Evolutionary conservation across 2,113 vertebrate species (phyloP), one percentile per base, ranked within the genome.

Genomic region (Holacanthus passer): DNA sequence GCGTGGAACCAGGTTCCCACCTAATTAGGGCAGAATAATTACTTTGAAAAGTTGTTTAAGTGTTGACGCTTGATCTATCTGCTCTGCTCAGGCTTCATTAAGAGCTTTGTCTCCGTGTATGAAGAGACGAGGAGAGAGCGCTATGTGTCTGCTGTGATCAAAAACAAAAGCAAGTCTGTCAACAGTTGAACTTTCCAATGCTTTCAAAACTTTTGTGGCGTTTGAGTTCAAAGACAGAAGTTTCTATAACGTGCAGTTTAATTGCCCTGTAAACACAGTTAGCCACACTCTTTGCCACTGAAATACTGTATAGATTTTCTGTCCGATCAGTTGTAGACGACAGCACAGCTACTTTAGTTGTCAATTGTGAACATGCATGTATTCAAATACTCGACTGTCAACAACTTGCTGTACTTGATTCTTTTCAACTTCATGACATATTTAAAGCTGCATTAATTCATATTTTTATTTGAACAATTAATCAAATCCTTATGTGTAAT

Each of bases 11-110:
- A 87, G 81, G 85, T 83, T 89, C 45, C 64, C 41, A 7, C 56
- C 73, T 91, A 93, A 93, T 94, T 92, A 92, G 86, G 59, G 59
- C 85, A 75, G 73, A 76, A 78, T 91, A 92, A 94, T 93, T 88
- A 89, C 73, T 76, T 81, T 81, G 59, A 85, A 79, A 91, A 90
- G 82, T 87, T 92, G 77, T 91, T 88, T 77, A 88, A 58, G 63
- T 88, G 80, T 91, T 91, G 72, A 88, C 27, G 73, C 73, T 70
- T 79, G 69, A 85, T 87, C 71, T 68, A 52, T 72, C 64, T 66
- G 4, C 50, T 82, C 10, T 58, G 77, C 83, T 72, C 31, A 58
- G 79, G 78, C 79, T 81, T 91, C 89, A 83, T 91, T 92, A 92
- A 77, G 74, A 73, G 24, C 53, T 24, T n/a, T 70, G 43, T 83